Evolutionary conservation across 2,888 invertebrate genomes (phyloP).

Genomic region (Octonoba sinensis): DNA sequence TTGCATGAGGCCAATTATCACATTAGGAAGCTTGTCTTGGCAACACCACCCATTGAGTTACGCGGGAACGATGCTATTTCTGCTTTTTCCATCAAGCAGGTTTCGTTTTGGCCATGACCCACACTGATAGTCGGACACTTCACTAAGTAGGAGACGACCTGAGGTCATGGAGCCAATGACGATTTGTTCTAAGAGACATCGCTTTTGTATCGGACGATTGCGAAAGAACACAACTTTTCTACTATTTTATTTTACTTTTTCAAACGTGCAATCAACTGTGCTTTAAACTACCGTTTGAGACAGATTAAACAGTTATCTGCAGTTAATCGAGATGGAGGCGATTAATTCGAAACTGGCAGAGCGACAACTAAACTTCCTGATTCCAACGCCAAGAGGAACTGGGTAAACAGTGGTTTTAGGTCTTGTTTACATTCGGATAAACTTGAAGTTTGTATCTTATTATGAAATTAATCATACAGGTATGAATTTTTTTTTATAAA

Average conservation of each 20-base stretch:
- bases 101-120: conserved; percentile 39
- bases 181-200: conserved; percentile 2
- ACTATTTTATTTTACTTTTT: no score
- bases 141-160: conserved; percentile 1
- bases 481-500: no score
- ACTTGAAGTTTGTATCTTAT: no score
- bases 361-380: conserved; percentile 35
- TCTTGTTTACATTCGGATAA: conserved; percentile 11
- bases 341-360: no score
- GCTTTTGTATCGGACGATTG: conserved; percentile 9
- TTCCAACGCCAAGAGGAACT: conserved; percentile 29
- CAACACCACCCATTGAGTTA: conserved; percentile 23
- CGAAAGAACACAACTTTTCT: conserved; percentile 8
- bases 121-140: conserved; percentile 22
- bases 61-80: neutral
- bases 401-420: conserved; percentile 25
- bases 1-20: conserved; percentile 54
- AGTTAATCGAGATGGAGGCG: no score
- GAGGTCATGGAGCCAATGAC: conserved; percentile 31
- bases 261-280: neutral
- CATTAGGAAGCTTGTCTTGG: conserved; percentile 29
- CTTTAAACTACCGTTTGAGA: no score
- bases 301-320: no score
- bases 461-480: no score
- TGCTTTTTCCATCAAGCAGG: conserved; percentile 15